A percentile compares a stretch with the other conserved stretches of the same genome.
Conservation (phyloP, 2,797 vertebrate species). For the Urosaurus nigricauda region DNA sequence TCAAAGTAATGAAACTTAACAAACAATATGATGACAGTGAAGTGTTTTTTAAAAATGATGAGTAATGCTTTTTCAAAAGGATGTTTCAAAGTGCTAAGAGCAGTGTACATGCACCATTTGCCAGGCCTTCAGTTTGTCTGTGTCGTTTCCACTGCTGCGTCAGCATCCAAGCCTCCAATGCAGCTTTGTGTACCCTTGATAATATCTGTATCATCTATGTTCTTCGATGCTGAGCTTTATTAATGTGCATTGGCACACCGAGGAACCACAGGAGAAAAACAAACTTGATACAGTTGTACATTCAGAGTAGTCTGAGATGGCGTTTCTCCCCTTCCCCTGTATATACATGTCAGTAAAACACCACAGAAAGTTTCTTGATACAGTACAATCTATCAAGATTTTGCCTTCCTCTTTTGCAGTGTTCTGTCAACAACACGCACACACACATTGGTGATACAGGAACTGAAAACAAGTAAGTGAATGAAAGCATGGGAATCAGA, state of each 20-base stretch:
- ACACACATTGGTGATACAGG: not conserved
- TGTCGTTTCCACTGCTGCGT: not conserved
- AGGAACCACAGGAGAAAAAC: not conserved
- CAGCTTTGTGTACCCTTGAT: no score
- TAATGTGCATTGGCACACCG: not conserved
- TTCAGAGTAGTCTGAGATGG: not conserved
- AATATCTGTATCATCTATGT: no score
- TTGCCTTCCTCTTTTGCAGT: not conserved
- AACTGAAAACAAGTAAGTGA: slow-evolving; percentile 15
- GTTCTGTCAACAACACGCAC: not conserved
- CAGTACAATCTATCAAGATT: not conserved
- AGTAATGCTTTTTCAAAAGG: not conserved
- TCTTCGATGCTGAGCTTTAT: not conserved
- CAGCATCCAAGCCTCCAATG: no score
- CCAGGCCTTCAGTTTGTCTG: not conserved
- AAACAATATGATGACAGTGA: no score
- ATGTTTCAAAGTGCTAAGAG: not conserved
- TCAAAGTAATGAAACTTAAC: no score
- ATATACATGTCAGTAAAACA: not conserved
- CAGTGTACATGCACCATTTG: not conserved
- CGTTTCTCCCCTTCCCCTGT: not conserved
- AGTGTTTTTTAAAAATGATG: no score
- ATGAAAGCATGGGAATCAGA: not conserved
- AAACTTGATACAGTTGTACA: no score
- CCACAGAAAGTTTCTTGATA: not conserved